Evolutionary conservation across 2,797 vertebrate genomes (phyloP).

Genomic region (Chelonia mydas): DNA sequence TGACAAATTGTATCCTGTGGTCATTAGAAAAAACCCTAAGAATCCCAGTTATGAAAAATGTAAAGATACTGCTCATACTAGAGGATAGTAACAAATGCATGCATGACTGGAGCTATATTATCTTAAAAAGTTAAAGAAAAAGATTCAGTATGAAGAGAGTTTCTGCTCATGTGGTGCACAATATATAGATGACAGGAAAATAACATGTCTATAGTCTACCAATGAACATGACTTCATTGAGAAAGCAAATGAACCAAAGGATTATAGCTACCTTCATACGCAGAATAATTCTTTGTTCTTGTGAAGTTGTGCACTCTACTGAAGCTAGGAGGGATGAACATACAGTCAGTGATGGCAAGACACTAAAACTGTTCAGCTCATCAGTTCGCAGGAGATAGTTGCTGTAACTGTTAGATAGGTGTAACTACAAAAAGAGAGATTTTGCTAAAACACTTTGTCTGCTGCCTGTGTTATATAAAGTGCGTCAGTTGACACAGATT

Average conservation of each 20-base stretch:
- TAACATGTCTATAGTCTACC: background rate
- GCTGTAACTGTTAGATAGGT: too few species aligned
- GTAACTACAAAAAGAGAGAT: background rate
- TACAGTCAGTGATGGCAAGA: background rate
- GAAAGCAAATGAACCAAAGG: constrained; percentile 23
- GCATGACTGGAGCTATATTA: constrained; percentile 33
- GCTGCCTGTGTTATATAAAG: fast-evolving
- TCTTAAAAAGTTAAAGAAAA: constrained; percentile 10
- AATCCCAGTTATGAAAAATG: background rate
- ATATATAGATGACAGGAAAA: constrained; percentile 28
- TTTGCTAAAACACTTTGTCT: background rate
- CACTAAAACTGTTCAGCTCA: background rate
- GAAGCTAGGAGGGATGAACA: background rate
- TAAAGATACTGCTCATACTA: constrained; percentile 21
- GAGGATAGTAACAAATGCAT: background rate
- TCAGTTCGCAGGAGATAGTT: background rate
- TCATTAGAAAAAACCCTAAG: background rate
- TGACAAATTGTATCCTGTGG: background rate
- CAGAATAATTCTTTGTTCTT: fast-evolving
- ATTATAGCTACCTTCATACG: background rate
- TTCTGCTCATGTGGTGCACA: background rate
- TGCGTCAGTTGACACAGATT: background rate
- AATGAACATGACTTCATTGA: constrained; percentile 8
- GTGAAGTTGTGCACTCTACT: background rate
- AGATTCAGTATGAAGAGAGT: background rate